A percentile compares a stretch with the other conserved stretches of the same genome.
Evolutionary conservation across 2,113 vertebrate genomes (phyloP).

Genomic region (Amphiprion percula): DNA sequence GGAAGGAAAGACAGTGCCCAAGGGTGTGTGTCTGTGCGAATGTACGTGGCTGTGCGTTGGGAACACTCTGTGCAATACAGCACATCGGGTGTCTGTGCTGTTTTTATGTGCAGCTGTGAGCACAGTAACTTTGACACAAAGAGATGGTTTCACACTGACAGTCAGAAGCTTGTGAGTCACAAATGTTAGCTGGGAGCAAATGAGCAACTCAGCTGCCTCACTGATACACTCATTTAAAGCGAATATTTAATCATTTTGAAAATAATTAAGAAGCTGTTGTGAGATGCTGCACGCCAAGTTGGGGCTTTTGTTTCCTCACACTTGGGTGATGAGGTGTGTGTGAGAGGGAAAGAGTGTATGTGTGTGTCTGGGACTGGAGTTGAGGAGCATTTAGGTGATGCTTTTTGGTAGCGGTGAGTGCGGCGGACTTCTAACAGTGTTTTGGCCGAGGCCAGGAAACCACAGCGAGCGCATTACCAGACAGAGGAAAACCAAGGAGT

Average conservation of each 20-base stretch:
- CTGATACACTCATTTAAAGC: neutral
- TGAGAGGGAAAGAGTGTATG: conserved; percentile 36
- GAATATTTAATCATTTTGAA: conserved; percentile 6
- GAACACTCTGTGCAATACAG: conserved; percentile 34
- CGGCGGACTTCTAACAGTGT: conserved; percentile 76
- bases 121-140: conserved; percentile 18
- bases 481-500: conserved; percentile 73
- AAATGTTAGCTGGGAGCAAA: conserved; percentile 9
- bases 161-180: conserved; percentile 17
- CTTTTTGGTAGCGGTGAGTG: conserved; percentile 76
- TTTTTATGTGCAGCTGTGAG: conserved; percentile 50
- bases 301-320: conserved; percentile 51
- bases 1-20: conserved; percentile 72
- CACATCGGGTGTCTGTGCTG: neutral
- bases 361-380: conserved; percentile 52
- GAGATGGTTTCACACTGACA: conserved; percentile 21
- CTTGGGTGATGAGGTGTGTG: conserved; percentile 15
- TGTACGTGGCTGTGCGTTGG: conserved; percentile 31
- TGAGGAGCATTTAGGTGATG: conserved; percentile 83
- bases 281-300: neutral
- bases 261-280: neutral
- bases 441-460: conserved; percentile 80
- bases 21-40: conserved; percentile 42
- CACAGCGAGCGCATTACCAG: conserved; percentile 83
- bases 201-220: neutral